These are phyloP conservation scores for Serrognathus titanus DNA, from an alignment of 2,888 invertebrate species.

Conservation along the genomic window DNA sequence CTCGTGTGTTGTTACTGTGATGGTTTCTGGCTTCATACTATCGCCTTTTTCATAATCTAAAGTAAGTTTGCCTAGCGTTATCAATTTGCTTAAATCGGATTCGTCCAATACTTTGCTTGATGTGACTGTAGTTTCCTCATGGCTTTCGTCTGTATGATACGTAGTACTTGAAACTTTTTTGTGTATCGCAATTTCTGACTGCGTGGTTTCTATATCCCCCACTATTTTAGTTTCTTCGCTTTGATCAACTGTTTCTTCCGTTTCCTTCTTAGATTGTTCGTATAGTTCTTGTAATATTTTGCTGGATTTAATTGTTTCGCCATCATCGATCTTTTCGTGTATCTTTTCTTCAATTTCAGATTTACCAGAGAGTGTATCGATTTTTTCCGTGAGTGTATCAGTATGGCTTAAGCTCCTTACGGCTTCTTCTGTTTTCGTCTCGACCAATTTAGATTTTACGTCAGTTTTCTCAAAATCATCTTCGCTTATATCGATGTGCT, in stretches of 20 bases:
- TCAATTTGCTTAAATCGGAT: slow-evolving; percentile 24
- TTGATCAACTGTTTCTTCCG: slow-evolving; percentile 28
- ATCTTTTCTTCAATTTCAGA: slow-evolving; percentile 23
- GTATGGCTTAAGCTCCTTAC: slow-evolving; percentile 12
- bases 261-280: slow-evolving; percentile 29
- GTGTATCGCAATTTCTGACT: slow-evolving; percentile 19
- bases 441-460: slow-evolving; percentile 3
- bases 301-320: slow-evolving; percentile 17
- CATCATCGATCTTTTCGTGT: slow-evolving; percentile 22
- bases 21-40: slow-evolving; percentile 9
- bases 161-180: slow-evolving; percentile 21
- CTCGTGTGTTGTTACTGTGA: slow-evolving; percentile 25
- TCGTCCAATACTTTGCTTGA: slow-evolving; percentile 31
- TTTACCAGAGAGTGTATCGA: slow-evolving; percentile 19
- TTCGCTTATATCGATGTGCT: not conserved
- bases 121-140: slow-evolving; percentile 31
- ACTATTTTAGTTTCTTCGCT: slow-evolving; percentile 32
- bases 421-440: slow-evolving; percentile 15
- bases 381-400: slow-evolving; percentile 20
- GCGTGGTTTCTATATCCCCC: slow-evolving; percentile 29
- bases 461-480: not conserved
- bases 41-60: slow-evolving; percentile 20
- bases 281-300: slow-evolving; percentile 21
- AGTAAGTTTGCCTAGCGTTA: slow-evolving; percentile 21
- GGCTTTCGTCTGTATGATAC: slow-evolving; percentile 21